phyloP scores from a whole-genome alignment of 2,888 invertebrate genomes.

The Ischnus inquisitorius region DNA sequence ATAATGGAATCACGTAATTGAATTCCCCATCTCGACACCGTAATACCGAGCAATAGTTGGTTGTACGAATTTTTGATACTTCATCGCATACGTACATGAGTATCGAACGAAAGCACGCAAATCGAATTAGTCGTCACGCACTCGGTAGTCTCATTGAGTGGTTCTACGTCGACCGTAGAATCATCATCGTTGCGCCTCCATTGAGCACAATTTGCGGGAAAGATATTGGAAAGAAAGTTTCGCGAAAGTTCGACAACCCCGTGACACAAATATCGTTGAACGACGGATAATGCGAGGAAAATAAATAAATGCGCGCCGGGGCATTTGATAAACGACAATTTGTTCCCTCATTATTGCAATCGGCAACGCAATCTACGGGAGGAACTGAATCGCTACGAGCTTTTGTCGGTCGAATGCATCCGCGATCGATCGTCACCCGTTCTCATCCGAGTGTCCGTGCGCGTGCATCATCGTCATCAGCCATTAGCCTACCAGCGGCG shows the following conservation, averaged over 20 bases:
- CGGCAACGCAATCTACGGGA: neutral
- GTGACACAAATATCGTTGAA: neutral
- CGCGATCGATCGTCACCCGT: slow-evolving; percentile 55
- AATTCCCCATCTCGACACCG: neutral
- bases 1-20: neutral
- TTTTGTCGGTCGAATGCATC: slow-evolving; percentile 43
- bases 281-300: neutral
- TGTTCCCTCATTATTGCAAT: neutral
- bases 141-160: slow-evolving; percentile 3
- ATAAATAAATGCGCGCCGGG: neutral
- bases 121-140: slow-evolving; percentile 42
- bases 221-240: too few relatives aligned
- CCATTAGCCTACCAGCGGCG: slow-evolving; percentile 50
- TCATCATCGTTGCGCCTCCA: neutral
- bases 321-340: neutral
- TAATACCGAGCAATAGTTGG: too few relatives aligned
- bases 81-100: slow-evolving; percentile 9
- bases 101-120: slow-evolving; percentile 43
- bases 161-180: neutral
- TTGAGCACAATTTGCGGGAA: neutral
- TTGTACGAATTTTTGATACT: slow-evolving; percentile 16
- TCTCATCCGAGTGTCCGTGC: slow-evolving; percentile 51
- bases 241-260: neutral
- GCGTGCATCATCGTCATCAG: slow-evolving; percentile 59
- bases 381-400: slow-evolving; percentile 3